Evolutionary conservation across 2,797 vertebrate genomes (phyloP).

Genomic region (Rhinogobio ventralis): DNA sequence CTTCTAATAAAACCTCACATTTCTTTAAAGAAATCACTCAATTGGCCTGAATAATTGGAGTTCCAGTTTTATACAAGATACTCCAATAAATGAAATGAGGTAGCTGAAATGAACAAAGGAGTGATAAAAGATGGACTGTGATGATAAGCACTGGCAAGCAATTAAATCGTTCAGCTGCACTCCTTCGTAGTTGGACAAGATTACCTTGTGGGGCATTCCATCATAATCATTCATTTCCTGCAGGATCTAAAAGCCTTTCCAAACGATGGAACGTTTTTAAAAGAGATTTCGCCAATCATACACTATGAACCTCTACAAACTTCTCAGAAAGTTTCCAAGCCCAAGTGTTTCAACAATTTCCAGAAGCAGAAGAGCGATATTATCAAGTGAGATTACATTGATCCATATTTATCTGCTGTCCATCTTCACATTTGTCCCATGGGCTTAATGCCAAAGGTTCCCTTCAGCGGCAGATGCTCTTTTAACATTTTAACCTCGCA

Average conservation of each 20-base stretch:
- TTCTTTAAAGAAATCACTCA: conserved; percentile 9
- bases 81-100: conserved; percentile 28
- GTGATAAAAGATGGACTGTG: conserved; percentile 36
- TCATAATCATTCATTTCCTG: conserved; percentile 37
- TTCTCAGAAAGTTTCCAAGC: conserved; percentile 15
- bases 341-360: conserved; percentile 3
- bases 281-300: background rate
- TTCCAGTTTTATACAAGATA: conserved; percentile 43
- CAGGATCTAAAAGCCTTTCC: conserved; percentile 30
- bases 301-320: conserved; percentile 24
- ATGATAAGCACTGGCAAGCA: conserved; percentile 31
- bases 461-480: conserved; percentile 24
- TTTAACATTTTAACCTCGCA: conserved; percentile 13
- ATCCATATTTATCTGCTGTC: conserved; percentile 25
- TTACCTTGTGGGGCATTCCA: conserved; percentile 22
- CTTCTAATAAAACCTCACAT: conserved; percentile 26
- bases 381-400: conserved; percentile 16
- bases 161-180: conserved; percentile 44
- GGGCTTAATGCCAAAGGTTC: conserved; percentile 34
- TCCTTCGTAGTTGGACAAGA: conserved; percentile 6
- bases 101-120: conserved; percentile 22
- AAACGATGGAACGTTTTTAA: conserved; percentile 26
- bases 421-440: conserved; percentile 6
- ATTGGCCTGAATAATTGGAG: conserved; percentile 35
- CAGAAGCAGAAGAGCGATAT: conserved; percentile 2